Percentiles rank a stretch among this genome's conserved stretches.
These are phyloP conservation scores for Gymnothorax reevesii DNA, from an alignment of 2,797 vertebrate genomes.

Conservation along the genomic window DNA sequence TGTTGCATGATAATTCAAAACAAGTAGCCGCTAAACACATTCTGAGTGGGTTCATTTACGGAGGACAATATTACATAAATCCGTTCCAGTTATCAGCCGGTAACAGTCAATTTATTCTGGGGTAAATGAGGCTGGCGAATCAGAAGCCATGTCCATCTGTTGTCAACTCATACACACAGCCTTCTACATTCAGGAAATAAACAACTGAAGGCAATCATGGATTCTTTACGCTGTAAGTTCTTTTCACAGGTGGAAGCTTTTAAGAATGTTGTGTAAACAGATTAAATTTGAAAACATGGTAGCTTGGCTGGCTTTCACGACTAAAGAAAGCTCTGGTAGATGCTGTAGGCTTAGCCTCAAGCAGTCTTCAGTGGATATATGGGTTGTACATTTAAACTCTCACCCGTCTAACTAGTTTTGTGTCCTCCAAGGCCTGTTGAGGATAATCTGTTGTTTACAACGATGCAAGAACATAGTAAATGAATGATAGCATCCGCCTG, in stretches of 20 bases:
- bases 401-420: slow-evolving; percentile 59
- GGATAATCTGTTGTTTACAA: neutral
- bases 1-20: slow-evolving; percentile 40
- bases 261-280: neutral
- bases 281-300: neutral
- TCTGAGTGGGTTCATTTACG: slow-evolving; percentile 41
- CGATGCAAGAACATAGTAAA: neutral
- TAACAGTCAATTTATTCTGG: slow-evolving; percentile 22
- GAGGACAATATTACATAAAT: slow-evolving; percentile 39
- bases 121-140: slow-evolving; percentile 22
- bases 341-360: slow-evolving; percentile 26
- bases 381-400: slow-evolving; percentile 45
- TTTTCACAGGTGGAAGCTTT: neutral
- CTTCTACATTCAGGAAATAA: neutral
- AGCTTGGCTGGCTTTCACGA: slow-evolving; percentile 17
- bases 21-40: slow-evolving; percentile 37
- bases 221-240: neutral
- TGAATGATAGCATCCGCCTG: no score
- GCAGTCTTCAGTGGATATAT: slow-evolving; percentile 20
- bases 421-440: neutral
- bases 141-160: slow-evolving; percentile 30
- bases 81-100: slow-evolving; percentile 9
- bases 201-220: neutral
- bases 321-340: neutral
- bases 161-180: neutral